These are phyloP conservation scores for Urosaurus nigricauda DNA, from an alignment of 2,797 vertebrate species.

Conservation along the genomic window DNA sequence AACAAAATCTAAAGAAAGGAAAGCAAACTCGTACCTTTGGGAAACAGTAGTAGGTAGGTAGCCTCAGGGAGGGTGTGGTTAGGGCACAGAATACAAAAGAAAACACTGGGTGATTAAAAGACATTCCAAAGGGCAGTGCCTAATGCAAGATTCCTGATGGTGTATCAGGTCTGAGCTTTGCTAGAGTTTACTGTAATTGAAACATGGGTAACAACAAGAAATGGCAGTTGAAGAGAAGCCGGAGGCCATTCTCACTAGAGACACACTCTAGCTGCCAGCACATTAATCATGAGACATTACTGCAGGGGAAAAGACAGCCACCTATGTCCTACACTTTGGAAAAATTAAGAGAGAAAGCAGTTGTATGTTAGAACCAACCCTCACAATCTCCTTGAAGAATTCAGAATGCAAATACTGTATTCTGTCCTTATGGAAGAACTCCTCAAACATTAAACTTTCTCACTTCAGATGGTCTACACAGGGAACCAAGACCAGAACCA, in stretches of 20 bases:
- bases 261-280: slow-evolving; percentile 2
- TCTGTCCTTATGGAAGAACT: slow-evolving; percentile 22
- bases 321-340: slow-evolving; percentile 23
- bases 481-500: not conserved
- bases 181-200: slow-evolving; percentile 42
- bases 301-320: slow-evolving; percentile 9
- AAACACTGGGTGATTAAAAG: slow-evolving; percentile 17
- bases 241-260: slow-evolving; percentile 40
- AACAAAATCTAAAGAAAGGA: slow-evolving; percentile 44
- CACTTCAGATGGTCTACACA: not conserved
- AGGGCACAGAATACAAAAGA: slow-evolving; percentile 38
- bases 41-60: not conserved
- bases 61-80: slow-evolving; percentile 19
- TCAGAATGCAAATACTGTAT: slow-evolving; percentile 21
- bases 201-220: slow-evolving; percentile 30
- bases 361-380: not conserved
- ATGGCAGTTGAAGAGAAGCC: slow-evolving; percentile 34
- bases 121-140: slow-evolving; percentile 16
- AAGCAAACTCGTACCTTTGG: slow-evolving; percentile 17
- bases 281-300: slow-evolving; percentile 31
- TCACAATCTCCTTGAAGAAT: slow-evolving; percentile 28
- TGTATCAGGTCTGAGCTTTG: slow-evolving; percentile 33
- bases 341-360: slow-evolving; percentile 19
- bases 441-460: not conserved
- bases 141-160: not conserved